Conservation (phyloP, 2,113 vertebrate species). For the Cnemophilus loriae region DNA sequence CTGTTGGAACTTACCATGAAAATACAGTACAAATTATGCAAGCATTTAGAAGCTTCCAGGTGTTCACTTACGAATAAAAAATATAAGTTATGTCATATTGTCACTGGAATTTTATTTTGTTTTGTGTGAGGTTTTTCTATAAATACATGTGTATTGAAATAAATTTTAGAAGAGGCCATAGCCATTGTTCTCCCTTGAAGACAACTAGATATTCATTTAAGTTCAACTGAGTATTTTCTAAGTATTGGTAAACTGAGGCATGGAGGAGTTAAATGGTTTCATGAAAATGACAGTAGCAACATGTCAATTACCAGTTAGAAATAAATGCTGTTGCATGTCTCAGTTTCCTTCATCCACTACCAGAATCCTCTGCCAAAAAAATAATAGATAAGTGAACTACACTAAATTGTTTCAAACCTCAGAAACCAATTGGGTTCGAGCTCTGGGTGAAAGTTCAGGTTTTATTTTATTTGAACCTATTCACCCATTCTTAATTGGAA, state of each 20-base stretch:
- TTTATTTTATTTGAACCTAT: slow-evolving; percentile 45
- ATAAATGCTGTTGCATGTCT: background rate
- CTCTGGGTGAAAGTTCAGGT: slow-evolving; percentile 8
- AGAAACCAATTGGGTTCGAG: background rate
- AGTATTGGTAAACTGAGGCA: background rate
- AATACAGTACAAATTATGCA: background rate
- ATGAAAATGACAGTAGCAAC: background rate
- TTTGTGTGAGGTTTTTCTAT: background rate
- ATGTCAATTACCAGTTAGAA: background rate
- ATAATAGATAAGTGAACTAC: background rate
- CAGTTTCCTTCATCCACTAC: slow-evolving; percentile 23
- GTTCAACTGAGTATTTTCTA: background rate
- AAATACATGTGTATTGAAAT: background rate
- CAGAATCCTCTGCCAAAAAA: slow-evolving; percentile 2
- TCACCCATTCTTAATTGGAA: slow-evolving; percentile 32
- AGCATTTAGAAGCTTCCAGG: background rate
- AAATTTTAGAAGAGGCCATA: background rate
- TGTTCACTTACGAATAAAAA: background rate
- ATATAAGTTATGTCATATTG: background rate
- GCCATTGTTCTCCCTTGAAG: background rate
- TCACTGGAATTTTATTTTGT: background rate
- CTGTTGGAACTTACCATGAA: background rate
- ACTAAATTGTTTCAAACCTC: slow-evolving; percentile 21
- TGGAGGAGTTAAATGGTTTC: background rate
- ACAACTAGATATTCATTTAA: background rate